Conservation (phyloP, 2,797 vertebrate genomes). For the Ctenochaetus hawaiiensis region DNA sequence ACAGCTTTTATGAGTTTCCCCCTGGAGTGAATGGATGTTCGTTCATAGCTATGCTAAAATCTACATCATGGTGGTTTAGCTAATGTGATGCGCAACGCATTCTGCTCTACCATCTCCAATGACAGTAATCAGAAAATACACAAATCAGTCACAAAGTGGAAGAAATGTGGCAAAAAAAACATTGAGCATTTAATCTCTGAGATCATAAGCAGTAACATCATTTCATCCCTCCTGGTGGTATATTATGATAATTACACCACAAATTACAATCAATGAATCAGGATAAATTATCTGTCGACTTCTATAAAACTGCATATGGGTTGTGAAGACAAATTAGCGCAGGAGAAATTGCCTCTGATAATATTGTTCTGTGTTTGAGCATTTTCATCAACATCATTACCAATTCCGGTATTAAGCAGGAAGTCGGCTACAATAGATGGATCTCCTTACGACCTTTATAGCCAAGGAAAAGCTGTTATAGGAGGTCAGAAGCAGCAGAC, state of each 20-base stretch:
- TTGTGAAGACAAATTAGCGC: constrained; percentile 69
- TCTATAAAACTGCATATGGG: constrained; percentile 55
- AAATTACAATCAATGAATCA: constrained; percentile 77
- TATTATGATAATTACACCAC: constrained; percentile 74
- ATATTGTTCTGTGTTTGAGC: constrained; percentile 49
- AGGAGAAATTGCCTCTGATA: constrained; percentile 62
- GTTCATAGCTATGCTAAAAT: constrained; percentile 14
- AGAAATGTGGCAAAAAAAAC: constrained; percentile 8
- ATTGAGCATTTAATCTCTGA: constrained; percentile 18
- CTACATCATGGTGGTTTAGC: constrained; percentile 9
- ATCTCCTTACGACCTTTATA: constrained; percentile 38
- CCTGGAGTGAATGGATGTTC: constrained; percentile 9
- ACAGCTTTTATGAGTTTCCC: constrained; percentile 47
- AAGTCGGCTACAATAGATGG: constrained; percentile 31
- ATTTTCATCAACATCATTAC: constrained; percentile 52
- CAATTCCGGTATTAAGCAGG: constrained; percentile 25
- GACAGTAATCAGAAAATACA: neutral
- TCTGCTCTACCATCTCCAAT: neutral
- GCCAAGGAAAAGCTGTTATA: constrained; percentile 4
- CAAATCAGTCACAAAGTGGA: neutral
- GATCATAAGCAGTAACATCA: constrained; percentile 50
- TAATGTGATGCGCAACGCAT: constrained; percentile 26
- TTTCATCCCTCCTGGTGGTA: constrained; percentile 68
- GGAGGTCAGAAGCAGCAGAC: constrained; percentile 18
- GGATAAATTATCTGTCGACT: constrained; percentile 72